Evolutionary conservation across 2,113 vertebrate species (phyloP).

Genomic region (Hypocryptadius cinnamomeus): DNA sequence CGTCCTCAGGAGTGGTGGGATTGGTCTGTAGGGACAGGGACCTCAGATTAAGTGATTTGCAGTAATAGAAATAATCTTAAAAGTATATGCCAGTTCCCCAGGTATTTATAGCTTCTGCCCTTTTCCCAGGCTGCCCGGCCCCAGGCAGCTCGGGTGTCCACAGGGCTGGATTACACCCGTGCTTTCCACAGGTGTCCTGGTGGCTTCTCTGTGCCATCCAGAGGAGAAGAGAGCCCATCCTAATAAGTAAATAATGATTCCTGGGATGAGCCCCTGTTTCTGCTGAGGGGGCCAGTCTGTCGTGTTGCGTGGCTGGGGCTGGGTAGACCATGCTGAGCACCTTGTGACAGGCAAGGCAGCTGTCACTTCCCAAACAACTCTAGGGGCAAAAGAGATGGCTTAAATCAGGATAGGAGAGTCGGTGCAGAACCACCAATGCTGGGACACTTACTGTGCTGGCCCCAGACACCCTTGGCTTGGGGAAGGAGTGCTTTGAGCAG

Average conservation of each 20-base stretch:
- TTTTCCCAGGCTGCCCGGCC: not conserved
- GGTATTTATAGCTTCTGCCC: conserved; percentile 5
- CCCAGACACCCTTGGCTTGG: accelerated
- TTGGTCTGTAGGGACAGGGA: not conserved
- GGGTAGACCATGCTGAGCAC: not conserved
- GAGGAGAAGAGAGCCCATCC: not conserved
- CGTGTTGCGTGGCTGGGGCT: accelerated
- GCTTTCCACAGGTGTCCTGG: not conserved
- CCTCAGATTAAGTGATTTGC: not conserved
- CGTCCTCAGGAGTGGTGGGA: not conserved
- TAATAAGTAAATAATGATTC: not conserved
- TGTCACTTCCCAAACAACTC: not conserved
- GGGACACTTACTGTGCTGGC: not conserved
- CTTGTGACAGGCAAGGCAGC: not conserved
- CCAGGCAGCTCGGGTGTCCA: not conserved
- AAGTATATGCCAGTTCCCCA: not conserved
- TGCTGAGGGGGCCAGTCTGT: not conserved
- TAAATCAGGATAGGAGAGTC: not conserved
- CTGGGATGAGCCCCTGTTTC: not conserved
- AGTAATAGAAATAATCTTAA: not conserved
- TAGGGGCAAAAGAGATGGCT: not conserved
- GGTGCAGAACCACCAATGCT: accelerated
- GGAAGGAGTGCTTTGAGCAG: accelerated
- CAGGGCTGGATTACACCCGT: not conserved
- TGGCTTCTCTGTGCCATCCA: not conserved